Base-by-base conservation (phyloP, 1,140 invertebrate species). In the Cotesia chilonis region DNA sequence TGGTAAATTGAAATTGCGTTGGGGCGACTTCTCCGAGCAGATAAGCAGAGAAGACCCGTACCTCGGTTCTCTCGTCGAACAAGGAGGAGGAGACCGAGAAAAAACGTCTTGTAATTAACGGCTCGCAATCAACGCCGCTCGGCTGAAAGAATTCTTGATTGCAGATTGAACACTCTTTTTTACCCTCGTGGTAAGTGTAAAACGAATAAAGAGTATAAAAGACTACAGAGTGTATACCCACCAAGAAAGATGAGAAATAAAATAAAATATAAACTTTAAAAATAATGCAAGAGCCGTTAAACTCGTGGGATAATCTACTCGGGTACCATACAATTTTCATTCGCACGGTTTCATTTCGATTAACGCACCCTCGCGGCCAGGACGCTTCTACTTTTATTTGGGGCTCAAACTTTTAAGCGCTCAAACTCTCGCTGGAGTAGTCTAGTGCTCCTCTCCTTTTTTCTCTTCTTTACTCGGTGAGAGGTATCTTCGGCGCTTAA, bases 271-370 rank as follows among this genome's bases (percentile, higher is more conserved):
- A 47, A 47, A 47, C 2, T 28, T 28, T 28, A 41, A 47, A 47
- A 47, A 47, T 47, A 47, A 47, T 47, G 41, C 41, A 47, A 10
- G 41, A 47, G 41, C 66, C 69, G 38, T 71, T 71, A 70, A 72
- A 60, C 57, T 75, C 74, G 61, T 72, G 72, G 75, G 72, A 76
- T 74, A 76, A 76, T 74, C 64, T 74, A 57, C 54, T 72, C 41
- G 9, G 54, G 69, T 59, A 72, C 78, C 72, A 78, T 75, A 73
- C 76, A 81, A 79, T 81, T 81, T 81, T 81, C 79, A 79, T 82
- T 82, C 80, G 80, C 80, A 82, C 80, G 79, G 80, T 82, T 81
- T 82, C 80, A 81, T 82, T 82, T 82, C 78, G 80, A 82, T 82
- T 82, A 81, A 81, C 79, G 78, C 78, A 74, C 79, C 73, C 79